Evolutionary conservation across 1,140 invertebrate genomes (phyloP).

Genomic region (Euura saliciscinereae): DNA sequence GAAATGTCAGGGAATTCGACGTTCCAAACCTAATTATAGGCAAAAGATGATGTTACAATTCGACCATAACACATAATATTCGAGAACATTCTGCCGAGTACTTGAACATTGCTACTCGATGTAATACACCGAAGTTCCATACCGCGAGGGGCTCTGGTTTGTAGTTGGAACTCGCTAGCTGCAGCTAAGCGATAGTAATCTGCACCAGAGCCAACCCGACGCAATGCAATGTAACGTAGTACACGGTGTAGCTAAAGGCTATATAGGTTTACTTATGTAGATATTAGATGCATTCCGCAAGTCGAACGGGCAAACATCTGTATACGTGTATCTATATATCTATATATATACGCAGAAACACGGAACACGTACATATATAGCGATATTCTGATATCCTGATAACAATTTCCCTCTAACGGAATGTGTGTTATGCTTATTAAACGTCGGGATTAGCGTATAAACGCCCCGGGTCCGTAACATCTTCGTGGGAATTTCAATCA

Average conservation of each 20-base stretch:
- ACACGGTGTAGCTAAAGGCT: background rate
- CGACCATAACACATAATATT: no score
- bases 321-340: no score
- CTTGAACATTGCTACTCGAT: no score
- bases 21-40: no score
- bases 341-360: background rate
- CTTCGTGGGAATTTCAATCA: no score
- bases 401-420: background rate
- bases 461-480: no score
- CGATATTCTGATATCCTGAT: background rate
- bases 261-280: background rate
- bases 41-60: no score
- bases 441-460: background rate
- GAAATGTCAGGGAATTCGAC: no score
- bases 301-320: background rate
- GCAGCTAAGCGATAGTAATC: background rate
- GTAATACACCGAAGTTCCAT: no score
- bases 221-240: background rate
- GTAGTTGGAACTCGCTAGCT: background rate
- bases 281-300: background rate
- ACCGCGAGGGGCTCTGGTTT: no score
- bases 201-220: background rate
- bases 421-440: constrained; percentile 4
- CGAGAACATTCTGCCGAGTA: no score
- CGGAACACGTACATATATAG: background rate